Evolutionary conservation across 1,140 invertebrate genomes (phyloP).

Genomic region (Drosophila ironensis): DNA sequence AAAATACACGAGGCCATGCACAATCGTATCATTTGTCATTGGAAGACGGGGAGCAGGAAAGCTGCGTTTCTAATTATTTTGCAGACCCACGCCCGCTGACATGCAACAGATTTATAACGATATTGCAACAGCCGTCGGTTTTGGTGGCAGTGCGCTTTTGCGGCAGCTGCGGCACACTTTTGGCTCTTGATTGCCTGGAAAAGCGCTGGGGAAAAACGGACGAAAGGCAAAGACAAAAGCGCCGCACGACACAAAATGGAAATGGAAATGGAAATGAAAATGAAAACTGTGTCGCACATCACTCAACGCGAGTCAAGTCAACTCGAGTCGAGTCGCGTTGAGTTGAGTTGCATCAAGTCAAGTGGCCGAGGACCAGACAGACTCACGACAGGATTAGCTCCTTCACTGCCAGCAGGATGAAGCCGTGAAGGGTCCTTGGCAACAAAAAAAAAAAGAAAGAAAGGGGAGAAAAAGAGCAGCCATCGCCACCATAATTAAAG

Average conservation of each 20-base stretch:
- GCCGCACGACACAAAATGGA: constrained; percentile 24
- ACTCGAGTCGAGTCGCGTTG: constrained; percentile 5
- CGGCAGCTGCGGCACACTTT: constrained; percentile 40
- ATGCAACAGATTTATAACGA: constrained; percentile 63
- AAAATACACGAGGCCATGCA: constrained; percentile 5
- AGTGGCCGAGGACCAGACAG: constrained; percentile 31
- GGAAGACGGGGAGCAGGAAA: not conserved
- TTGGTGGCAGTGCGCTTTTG: constrained; percentile 12
- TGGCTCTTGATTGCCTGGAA: constrained; percentile 29
- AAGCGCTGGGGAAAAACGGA: not conserved
- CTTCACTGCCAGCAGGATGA: not conserved
- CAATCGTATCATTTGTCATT: constrained; percentile 8
- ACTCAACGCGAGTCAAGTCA: constrained; percentile 34
- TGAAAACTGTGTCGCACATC: constrained; percentile 51
- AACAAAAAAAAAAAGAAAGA: too few species aligned
- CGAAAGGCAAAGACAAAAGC: constrained; percentile 20
- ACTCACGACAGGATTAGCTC: constrained; percentile 28
- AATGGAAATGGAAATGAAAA: constrained; percentile 31
- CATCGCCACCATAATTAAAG: too few species aligned
- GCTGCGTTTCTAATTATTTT: constrained; percentile 53
- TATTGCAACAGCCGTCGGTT: constrained; percentile 41
- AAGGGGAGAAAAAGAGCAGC: constrained; percentile 9
- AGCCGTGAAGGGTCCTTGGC: too few species aligned
- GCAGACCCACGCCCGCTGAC: constrained; percentile 35
- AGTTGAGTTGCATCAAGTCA: constrained; percentile 14